Percentiles rank a stretch among this genome's conserved stretches.
Evolutionary conservation across 2,797 vertebrate species (phyloP).

Genomic region (Arnoldichthys spilopterus): DNA sequence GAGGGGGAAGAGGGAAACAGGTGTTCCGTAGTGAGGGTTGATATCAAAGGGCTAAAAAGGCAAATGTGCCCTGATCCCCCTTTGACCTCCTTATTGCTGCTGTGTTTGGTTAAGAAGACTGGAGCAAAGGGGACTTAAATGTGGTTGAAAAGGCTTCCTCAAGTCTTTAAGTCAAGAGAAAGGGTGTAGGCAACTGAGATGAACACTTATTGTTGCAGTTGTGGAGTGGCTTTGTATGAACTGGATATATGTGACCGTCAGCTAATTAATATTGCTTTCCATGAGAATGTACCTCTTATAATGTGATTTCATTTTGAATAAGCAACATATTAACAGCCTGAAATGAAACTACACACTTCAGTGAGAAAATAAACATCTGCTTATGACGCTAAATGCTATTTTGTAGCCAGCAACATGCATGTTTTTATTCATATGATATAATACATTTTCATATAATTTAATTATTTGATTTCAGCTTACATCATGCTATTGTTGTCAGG

Average conservation of each 20-base stretch:
- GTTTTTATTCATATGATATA: too few relatives aligned
- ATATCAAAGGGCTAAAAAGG: slow-evolving; percentile 65
- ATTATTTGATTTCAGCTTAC: not conserved
- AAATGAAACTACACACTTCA: too few relatives aligned
- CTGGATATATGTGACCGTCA: slow-evolving; percentile 20
- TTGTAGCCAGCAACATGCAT: too few relatives aligned
- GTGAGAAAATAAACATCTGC: too few relatives aligned
- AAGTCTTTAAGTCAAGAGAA: slow-evolving; percentile 51
- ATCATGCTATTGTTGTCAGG: not conserved
- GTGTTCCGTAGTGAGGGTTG: slow-evolving; percentile 41
- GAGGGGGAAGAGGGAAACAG: slow-evolving; percentile 47
- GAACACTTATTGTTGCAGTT: slow-evolving; percentile 38
- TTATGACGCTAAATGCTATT: too few relatives aligned
- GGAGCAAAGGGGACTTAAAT: slow-evolving; percentile 62
- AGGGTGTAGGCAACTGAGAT: slow-evolving; percentile 34
- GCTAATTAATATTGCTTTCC: not conserved
- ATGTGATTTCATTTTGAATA: too few relatives aligned
- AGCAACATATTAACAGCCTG: too few relatives aligned
- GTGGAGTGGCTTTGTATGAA: slow-evolving; percentile 40
- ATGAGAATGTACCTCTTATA: not conserved
- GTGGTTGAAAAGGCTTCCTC: slow-evolving; percentile 60
- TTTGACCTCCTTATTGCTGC: slow-evolving; percentile 70
- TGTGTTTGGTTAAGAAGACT: slow-evolving; percentile 73
- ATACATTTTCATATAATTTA: too few relatives aligned
- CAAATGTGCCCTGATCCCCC: slow-evolving; percentile 65